Evolutionary conservation across 2,888 invertebrate species (phyloP).

Genomic region (Philereme vetulata): DNA sequence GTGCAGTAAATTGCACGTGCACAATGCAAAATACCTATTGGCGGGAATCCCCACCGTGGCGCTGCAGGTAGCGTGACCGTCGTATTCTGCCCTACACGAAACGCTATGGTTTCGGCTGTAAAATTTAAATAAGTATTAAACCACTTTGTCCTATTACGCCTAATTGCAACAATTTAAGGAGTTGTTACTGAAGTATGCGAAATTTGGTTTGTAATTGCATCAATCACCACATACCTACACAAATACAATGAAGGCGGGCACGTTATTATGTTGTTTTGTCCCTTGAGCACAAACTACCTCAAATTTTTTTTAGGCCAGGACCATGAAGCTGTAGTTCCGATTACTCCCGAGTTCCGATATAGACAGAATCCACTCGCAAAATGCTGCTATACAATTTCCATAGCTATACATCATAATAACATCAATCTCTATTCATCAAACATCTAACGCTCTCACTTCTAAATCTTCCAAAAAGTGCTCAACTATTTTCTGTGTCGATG

Average conservation of each 20-base stretch:
- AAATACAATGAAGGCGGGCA: constrained; percentile 5
- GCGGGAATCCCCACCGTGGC: constrained; percentile 55
- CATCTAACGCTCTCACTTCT: too few relatives aligned
- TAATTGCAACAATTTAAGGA: constrained; percentile 51
- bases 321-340: background rate
- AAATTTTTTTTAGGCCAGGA: background rate
- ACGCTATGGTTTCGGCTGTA: constrained; percentile 59
- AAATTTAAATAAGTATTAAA: constrained; percentile 60
- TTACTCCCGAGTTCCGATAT: background rate
- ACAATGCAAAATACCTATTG: constrained; percentile 50
- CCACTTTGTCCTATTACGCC: constrained; percentile 50
- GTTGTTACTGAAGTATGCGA: constrained; percentile 37
- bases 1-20: constrained; percentile 59
- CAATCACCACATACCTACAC: constrained; percentile 14
- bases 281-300: constrained; percentile 1
- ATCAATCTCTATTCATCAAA: too few relatives aligned
- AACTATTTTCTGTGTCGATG: too few relatives aligned
- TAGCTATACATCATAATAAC: too few relatives aligned
- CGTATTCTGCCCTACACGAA: constrained; percentile 60
- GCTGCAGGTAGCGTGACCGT: constrained; percentile 65
- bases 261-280: constrained; percentile 1
- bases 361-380: background rate
- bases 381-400: too few relatives aligned
- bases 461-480: too few relatives aligned
- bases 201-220: constrained; percentile 25